Percentiles rank a stretch among this genome's conserved stretches.
These are phyloP conservation scores for Sepiola atlantica DNA, from an alignment of 2,888 invertebrate species.

Conservation along the genomic window DNA sequence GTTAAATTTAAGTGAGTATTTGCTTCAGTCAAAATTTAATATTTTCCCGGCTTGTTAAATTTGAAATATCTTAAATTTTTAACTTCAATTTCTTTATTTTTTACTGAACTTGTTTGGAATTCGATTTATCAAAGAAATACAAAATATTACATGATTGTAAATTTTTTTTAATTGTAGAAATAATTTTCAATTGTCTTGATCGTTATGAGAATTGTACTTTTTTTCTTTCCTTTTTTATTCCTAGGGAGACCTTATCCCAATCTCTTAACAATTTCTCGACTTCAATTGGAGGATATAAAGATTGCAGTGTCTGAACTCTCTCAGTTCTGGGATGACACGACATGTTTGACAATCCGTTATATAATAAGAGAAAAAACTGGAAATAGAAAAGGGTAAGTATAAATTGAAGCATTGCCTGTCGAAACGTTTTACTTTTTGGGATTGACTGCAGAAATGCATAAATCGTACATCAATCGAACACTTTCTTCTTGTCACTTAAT, in stretches of 20 bases:
- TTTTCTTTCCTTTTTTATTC: background rate
- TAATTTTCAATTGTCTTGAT: background rate
- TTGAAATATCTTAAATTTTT: background rate
- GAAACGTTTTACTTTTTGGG: too few relatives aligned
- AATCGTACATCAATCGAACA: too few relatives aligned
- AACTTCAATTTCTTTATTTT: background rate
- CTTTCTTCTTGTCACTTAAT: too few relatives aligned
- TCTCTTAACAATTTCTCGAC: slow-evolving; percentile 8
- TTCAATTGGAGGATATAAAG: slow-evolving; percentile 33
- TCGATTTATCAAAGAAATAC: too few relatives aligned
- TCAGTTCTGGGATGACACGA: slow-evolving; percentile 36
- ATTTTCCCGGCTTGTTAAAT: too few relatives aligned
- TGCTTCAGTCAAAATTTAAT: too few relatives aligned
- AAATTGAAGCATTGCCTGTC: background rate
- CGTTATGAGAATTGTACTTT: background rate
- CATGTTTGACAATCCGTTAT: slow-evolving; percentile 37
- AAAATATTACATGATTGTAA: too few relatives aligned
- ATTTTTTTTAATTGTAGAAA: too few relatives aligned
- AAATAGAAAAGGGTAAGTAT: slow-evolving; percentile 37
- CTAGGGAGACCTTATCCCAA: slow-evolving; percentile 39
- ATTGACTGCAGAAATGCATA: too few relatives aligned
- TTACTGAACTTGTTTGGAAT: too few relatives aligned
- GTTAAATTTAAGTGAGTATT: slow-evolving; percentile 22
- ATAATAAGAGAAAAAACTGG: slow-evolving; percentile 40
- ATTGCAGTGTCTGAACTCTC: slow-evolving; percentile 36